A percentile compares a stretch with the other conserved stretches of the same genome.
Conservation (phyloP, 2,888 invertebrate genomes). For the Drosophila limbata region DNA sequence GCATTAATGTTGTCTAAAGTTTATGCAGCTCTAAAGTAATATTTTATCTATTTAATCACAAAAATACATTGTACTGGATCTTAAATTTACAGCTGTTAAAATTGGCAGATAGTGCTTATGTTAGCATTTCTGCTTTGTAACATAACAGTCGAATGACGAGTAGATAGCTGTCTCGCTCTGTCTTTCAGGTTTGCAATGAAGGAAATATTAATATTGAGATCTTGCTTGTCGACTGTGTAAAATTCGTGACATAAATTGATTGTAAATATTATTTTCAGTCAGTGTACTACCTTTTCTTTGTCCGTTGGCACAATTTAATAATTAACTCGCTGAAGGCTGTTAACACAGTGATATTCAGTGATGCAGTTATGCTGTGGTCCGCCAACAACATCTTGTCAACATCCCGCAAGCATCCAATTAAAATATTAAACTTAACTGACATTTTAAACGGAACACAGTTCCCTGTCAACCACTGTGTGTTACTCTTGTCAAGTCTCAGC, state of each 20-base stretch:
- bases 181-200: neutral
- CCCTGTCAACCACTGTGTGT: neutral
- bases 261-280: neutral
- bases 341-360: constrained; percentile 3
- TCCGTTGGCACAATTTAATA: constrained; percentile 6
- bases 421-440: constrained; percentile 35
- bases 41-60: neutral
- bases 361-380: neutral
- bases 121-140: neutral
- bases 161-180: neutral
- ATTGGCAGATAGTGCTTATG: neutral
- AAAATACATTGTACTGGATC: neutral
- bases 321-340: neutral
- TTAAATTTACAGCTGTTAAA: neutral
- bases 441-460: constrained; percentile 7
- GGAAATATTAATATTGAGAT: neutral
- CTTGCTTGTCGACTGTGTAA: neutral
- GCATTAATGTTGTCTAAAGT: constrained; percentile 1
- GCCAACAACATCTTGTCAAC: constrained; percentile 21
- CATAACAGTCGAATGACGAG: neutral
- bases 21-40: neutral
- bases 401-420: constrained; percentile 47
- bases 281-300: neutral
- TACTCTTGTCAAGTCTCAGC: neutral
- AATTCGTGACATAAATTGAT: neutral